Evolutionary conservation across 2,888 invertebrate species (phyloP), one percentile per base, ranked within the genome.

Genomic region (Sinodicranocentrus sp.): DNA sequence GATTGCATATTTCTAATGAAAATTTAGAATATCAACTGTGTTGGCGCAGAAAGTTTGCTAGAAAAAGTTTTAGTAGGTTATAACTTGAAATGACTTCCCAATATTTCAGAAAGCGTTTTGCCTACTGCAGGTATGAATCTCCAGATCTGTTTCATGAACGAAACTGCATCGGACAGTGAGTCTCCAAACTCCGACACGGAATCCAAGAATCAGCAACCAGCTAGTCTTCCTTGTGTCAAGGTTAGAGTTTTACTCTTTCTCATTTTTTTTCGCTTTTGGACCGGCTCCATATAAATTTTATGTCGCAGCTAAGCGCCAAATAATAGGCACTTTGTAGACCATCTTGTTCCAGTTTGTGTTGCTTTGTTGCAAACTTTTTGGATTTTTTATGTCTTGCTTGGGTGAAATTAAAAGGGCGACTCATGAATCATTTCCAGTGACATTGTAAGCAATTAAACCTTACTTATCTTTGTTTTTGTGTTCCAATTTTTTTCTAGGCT

Each of bases 101-200:
- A 79, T 79, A 23, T 80, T 80, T 80, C 80, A 80, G 73, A 80
- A 80, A 80, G 48, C 73, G 73, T 80, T 80, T 80, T 79, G 65
- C 73, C 80, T 80, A 80, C 80, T 80, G 33, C 71, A 84, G 85
- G 85, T 79, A 97, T 95, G 95, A 97, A 97, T 92, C 94, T 97
- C 71, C 97, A 97, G 92, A 97, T 98, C 90, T 97, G 97, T 92
- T 97, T 97, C 91, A 96, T 97, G 95, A 97, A 97, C 91, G 97
- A 98, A 91, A 95, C 95, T 77, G 95, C 95, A 84, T 95, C 95
- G 71, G 96, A 96, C 91, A 94, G 94, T 89, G 96, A 96, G 91
- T 95, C 95, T 89, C 94, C 94, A 87, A 93, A 93, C 86, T 95
- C 94, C 76, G 95, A 95, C 89, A 92, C 93, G 87, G 95, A 95